Base-by-base conservation (phyloP, 2,888 invertebrate genomes). In the Coelopa pilipes region DNA sequence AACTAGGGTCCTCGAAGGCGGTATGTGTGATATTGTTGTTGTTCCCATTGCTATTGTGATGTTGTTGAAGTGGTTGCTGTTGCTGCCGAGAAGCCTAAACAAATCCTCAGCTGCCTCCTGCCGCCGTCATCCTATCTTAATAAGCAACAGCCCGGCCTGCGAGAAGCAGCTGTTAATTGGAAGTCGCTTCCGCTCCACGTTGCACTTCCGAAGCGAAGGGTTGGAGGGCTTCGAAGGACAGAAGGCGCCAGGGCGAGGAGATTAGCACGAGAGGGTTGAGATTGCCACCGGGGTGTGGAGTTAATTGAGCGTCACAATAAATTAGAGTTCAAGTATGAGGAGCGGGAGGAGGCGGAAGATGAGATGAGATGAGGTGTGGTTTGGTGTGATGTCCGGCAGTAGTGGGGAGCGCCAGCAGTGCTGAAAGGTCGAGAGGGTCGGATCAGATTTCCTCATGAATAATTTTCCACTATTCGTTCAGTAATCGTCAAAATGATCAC, bases 91-190 rank as follows among this genome's bases (percentile, higher is more conserved):
- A 17, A 49, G 19, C 24, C 24, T 59, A 21, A 59, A 59, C 57
- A 21, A 21, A 24, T 59, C 57, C 57, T 59, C 24, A 59, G 21
- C 57, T 59, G 57, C 57, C 24, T 34, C 34, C 34, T 34, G 34
- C n/a, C n/a, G 11, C 55, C 19, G 1, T 49, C 11, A 11, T n/a
- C 5, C 55, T 17, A 5, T 59, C 57, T 59, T 59, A 59, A 59
- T 21, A 59, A 59, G 57, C 21, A 59, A 34, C 34, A 34, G 34
- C 34, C 34, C 34, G 34, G 57, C 24, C 57, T 21, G 12, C 19
- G 13, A 21, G 21, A 59, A 59, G 57, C 57, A 59, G 24, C 57
- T 21, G 57, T 59, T 59, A 59, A 59, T 59, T 59, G 57, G 21
- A 59, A 11, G 57, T 59, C 57, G 24, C 57, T 59, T 59, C 57